Evolutionary conservation across 2,797 vertebrate genomes (phyloP).

Genomic region (Apogon talboti): DNA sequence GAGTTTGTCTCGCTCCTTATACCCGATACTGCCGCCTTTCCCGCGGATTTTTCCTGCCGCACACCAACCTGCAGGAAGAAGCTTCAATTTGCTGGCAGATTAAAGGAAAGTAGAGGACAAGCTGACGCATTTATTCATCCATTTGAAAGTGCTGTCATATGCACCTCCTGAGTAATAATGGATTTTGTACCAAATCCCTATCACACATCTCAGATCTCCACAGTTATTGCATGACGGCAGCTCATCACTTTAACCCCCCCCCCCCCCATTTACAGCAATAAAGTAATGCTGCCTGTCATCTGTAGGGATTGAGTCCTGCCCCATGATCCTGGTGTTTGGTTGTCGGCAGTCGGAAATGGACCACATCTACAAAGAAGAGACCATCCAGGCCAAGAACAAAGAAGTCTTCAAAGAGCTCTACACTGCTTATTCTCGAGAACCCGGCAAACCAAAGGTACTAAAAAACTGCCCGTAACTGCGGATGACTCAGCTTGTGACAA

Average conservation of each 20-base stretch:
- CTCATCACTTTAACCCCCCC: neutral
- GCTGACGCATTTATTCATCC: conserved; percentile 1
- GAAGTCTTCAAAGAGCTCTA: conserved; percentile 95
- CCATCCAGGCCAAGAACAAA: conserved; percentile 92
- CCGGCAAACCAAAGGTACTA: conserved; percentile 97
- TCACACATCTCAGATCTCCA: neutral
- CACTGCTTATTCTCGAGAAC: conserved; percentile 96
- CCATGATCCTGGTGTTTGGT: conserved; percentile 96
- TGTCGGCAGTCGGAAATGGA: conserved; percentile 96
- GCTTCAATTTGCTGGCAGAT: conserved; percentile 12
- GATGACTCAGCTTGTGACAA: conserved; percentile 33
- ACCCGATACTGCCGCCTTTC: neutral
- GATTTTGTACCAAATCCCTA: conserved; percentile 9
- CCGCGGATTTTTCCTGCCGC: conserved; percentile 2
- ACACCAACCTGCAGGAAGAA: neutral
- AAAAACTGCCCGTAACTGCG: neutral
- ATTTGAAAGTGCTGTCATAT: neutral
- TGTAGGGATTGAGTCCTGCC: conserved; percentile 89
- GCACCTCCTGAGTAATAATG: conserved; percentile 4
- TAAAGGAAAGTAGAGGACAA: conserved; percentile 11
- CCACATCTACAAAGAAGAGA: conserved; percentile 97
- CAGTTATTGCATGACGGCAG: neutral
- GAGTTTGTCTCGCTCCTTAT: neutral
- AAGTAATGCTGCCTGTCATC: conserved; percentile 3
- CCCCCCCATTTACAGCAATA: neutral